phyloP scores from a whole-genome alignment of 1,140 invertebrate genomes.

The Magallana angulata region DNA sequence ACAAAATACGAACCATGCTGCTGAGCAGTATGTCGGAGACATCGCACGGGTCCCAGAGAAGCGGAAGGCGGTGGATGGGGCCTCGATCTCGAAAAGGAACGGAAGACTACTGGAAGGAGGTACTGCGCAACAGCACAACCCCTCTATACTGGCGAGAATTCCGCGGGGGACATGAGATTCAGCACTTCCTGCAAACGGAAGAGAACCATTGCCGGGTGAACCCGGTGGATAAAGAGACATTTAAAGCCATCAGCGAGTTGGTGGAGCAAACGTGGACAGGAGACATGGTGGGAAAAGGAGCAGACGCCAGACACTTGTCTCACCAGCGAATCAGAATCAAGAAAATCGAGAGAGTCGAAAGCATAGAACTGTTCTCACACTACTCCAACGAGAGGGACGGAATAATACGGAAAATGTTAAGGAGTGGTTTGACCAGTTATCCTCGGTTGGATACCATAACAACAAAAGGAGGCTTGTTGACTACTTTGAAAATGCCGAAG shows the following conservation, averaged over 20 bases:
- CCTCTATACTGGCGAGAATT: constrained; percentile 41
- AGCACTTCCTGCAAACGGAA: background rate
- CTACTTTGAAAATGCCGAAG: constrained; percentile 54
- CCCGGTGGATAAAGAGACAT: constrained; percentile 4
- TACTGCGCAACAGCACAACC: background rate
- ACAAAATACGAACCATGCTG: background rate
- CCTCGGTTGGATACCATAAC: constrained; percentile 41
- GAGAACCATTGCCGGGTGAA: background rate
- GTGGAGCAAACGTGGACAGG: constrained; percentile 50
- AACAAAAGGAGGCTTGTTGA: constrained; percentile 36
- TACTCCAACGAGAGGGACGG: constrained; percentile 44
- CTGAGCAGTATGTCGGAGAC: background rate
- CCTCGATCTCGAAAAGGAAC: constrained; percentile 2
- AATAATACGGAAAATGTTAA: constrained; percentile 38
- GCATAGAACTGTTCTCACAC: constrained; percentile 48
- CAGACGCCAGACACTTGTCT: constrained; percentile 50
- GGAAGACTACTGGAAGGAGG: constrained; percentile 33
- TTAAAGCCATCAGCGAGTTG: constrained; percentile 44
- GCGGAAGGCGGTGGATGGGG: background rate
- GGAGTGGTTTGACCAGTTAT: background rate
- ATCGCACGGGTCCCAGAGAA: too few species aligned
- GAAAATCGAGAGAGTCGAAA: constrained; percentile 61
- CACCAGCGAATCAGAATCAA: constrained; percentile 49
- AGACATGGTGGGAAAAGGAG: constrained; percentile 48
- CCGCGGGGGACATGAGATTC: constrained; percentile 24